Base-by-base conservation (phyloP, 2,888 invertebrate species). In the Papilio protenor region DNA sequence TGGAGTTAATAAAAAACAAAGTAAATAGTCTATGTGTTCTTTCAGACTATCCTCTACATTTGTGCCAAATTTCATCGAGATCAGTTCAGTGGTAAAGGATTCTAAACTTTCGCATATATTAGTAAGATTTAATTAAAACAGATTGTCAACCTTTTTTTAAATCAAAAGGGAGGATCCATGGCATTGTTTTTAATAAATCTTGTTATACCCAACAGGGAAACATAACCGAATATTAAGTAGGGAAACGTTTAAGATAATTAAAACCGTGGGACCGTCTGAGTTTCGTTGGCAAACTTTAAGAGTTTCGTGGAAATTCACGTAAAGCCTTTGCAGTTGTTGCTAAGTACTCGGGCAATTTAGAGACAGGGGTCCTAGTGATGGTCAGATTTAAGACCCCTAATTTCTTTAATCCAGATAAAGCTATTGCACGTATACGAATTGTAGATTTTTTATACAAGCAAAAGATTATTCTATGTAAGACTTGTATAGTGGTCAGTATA, bases 241-340 rank as follows among this genome's bases (percentile, higher is more conserved):
- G 69, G 80, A 71, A 75, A 79, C 81, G 73, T 81, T 80, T 77
- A 80, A 79, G 79, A 81, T 82, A 81, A 82, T 81, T 82, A 82
- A 81, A 82, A 81, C 77, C 71, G 75, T 79, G 79, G 80, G 81
- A 79, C 77, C 33, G 81, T 64, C 81, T 80, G 77, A 79, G 80
- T 77, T 76, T 81, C 80, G 81, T 81, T 78, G 78, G 69, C 66
- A 75, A 78, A 75, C 64, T 78, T 77, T 75, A 61, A 71, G 75
- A 78, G 78, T 75, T 78, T 72, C 75, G 61, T 23, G 64, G 61
- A 78, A 78, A 75, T 75, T 78, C 64, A 75, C 78, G 75, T 61
- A 77, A 77, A 78, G 73, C 78, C 79, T 74, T 78, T 76, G 76
- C 80, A 77, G 74, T 78, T 79, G 78, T 79, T 77, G 78, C 73